These are phyloP conservation scores for Lymantria monacha DNA, from an alignment of 2,888 invertebrate species.

Conservation along the genomic window DNA sequence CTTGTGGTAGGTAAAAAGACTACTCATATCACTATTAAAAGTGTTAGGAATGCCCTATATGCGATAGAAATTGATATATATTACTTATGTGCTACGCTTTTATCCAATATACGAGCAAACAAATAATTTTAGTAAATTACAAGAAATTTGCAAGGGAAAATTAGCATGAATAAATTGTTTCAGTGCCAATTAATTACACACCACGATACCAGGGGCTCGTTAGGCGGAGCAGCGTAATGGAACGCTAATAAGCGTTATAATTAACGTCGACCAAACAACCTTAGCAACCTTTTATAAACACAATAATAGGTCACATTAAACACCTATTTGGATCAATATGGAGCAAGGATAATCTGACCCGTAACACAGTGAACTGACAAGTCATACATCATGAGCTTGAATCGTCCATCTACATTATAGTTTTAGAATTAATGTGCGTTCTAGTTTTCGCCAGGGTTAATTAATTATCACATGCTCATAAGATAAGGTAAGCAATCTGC, in stretches of 20 bases:
- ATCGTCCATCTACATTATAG: no score
- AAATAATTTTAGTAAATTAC: not conserved
- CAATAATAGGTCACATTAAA: constrained; percentile 4
- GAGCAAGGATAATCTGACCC: not conserved
- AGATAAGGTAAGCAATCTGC: no score
- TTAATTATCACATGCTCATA: no score
- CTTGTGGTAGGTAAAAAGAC: no score
- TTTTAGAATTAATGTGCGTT: no score
- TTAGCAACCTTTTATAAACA: constrained; percentile 15
- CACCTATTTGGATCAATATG: constrained; percentile 24
- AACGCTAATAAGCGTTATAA: constrained; percentile 26
- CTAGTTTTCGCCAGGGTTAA: no score
- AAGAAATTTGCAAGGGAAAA: not conserved
- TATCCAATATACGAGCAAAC: not conserved
- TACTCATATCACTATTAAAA: no score
- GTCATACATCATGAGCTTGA: no score
- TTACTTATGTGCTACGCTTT: no score
- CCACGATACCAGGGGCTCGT: constrained; percentile 9
- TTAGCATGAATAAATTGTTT: constrained; percentile 1
- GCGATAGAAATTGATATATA: no score
- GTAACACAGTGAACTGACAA: no score
- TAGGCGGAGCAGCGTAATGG: constrained; percentile 21
- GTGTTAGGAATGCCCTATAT: no score
- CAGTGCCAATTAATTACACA: constrained; percentile 2
- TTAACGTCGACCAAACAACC: constrained; percentile 17